Conservation (phyloP, 2,797 vertebrate genomes). For the Smutsia temminckii region DNA sequence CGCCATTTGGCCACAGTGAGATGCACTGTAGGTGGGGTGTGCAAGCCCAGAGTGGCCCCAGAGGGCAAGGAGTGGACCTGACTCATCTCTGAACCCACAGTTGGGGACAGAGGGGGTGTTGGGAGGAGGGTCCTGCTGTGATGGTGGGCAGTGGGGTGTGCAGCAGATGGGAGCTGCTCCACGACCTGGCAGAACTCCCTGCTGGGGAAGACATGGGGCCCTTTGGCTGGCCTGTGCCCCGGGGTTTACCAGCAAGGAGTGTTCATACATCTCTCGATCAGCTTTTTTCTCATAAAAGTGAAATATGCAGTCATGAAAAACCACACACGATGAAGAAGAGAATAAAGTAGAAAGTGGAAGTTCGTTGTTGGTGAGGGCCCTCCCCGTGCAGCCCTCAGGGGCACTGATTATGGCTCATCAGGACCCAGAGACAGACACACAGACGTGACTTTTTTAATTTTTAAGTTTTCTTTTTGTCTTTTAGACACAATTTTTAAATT, state of each 20-base stretch:
- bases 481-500: too few relatives aligned
- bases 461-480: too few relatives aligned
- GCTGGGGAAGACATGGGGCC: not conserved
- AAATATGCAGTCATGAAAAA: not conserved
- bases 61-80: too few relatives aligned
- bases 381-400: not conserved
- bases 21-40: too few relatives aligned
- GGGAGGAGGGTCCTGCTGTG: not conserved
- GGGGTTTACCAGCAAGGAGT: not conserved
- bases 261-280: not conserved
- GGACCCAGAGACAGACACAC: fast-evolving
- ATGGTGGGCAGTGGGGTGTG: not conserved
- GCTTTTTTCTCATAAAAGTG: not conserved
- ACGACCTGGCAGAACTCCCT: not conserved
- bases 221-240: not conserved
- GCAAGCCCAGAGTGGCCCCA: not conserved
- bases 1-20: not conserved
- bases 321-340: not conserved
- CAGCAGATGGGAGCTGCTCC: too few relatives aligned
- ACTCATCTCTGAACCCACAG: not conserved
- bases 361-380: not conserved
- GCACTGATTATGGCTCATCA: not conserved
- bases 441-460: fast-evolving
- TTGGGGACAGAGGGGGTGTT: not conserved
- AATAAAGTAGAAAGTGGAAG: not conserved